Conservation (phyloP, 2,888 invertebrate genomes). For the Emmelina monodactyla region DNA sequence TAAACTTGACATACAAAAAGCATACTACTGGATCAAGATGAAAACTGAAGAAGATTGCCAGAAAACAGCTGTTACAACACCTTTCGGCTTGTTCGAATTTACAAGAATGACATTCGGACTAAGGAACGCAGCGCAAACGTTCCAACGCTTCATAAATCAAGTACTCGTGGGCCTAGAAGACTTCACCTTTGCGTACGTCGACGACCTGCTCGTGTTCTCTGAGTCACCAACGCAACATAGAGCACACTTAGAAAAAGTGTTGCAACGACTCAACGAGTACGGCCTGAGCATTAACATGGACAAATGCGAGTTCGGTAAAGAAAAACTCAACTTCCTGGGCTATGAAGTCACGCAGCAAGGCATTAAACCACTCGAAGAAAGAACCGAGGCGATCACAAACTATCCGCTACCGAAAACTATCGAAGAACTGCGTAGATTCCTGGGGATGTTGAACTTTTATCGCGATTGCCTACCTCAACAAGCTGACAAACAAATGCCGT, state of each 20-base stretch:
- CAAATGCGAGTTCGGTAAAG: conserved; percentile 13
- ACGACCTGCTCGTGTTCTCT: conserved; percentile 5
- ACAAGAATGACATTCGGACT: conserved; percentile 1
- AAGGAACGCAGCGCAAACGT: too few relatives aligned
- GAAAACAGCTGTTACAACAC: background rate
- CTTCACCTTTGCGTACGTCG: background rate
- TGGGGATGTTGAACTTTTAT: conserved; percentile 17
- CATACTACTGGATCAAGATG: background rate
- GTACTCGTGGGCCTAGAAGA: conserved; percentile 8
- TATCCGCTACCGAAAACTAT: conserved; percentile 11
- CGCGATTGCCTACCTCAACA: conserved; percentile 11
- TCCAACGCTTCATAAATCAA: background rate
- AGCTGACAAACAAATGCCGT: conserved; percentile 9
- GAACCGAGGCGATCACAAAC: conserved; percentile 6
- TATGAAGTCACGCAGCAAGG: conserved; percentile 12
- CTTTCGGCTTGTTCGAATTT: conserved; percentile 8
- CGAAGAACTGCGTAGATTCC: conserved; percentile 13
- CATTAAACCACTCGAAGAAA: conserved; percentile 9
- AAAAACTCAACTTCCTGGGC: conserved; percentile 9
- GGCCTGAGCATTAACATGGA: conserved; percentile 13
- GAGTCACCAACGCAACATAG: conserved; percentile 5
- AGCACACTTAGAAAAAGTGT: conserved; percentile 8
- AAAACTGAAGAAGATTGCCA: background rate
- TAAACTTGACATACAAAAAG: conserved; percentile 7
- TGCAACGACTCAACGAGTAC: conserved; percentile 8